These are phyloP conservation scores for Drosophila willistoni DNA, from an alignment of 1,140 invertebrate genomes.

Conservation along the genomic window DNA sequence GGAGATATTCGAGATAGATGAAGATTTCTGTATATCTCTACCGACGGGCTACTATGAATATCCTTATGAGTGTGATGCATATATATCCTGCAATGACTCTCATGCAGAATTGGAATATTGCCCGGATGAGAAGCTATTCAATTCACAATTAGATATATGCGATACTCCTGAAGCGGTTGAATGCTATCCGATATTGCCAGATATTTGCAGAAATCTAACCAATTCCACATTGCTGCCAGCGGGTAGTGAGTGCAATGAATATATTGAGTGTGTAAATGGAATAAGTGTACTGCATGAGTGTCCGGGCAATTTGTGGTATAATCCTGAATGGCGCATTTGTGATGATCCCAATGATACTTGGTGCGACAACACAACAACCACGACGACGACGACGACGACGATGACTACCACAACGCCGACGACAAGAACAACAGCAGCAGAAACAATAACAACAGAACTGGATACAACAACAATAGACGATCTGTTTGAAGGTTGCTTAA, in stretches of 20 bases:
- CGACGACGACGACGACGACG: not conserved
- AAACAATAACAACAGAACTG: not conserved
- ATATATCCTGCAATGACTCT: constrained; percentile 45
- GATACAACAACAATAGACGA: not conserved
- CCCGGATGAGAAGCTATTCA: constrained; percentile 44
- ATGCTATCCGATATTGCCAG: constrained; percentile 11
- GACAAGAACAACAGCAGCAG: not conserved
- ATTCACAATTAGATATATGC: constrained; percentile 44
- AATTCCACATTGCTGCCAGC: constrained; percentile 43
- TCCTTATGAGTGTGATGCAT: constrained; percentile 55
- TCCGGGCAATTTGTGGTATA: constrained; percentile 41
- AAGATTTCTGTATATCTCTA: constrained; percentile 15
- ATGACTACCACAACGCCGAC: not conserved
- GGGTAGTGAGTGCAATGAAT: constrained; percentile 40
- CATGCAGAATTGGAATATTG: constrained; percentile 47
- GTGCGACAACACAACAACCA: constrained; percentile 33
- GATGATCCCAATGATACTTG: constrained; percentile 39
- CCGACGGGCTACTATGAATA: constrained; percentile 47
- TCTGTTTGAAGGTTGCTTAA: constrained; percentile 18
- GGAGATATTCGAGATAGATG: not conserved
- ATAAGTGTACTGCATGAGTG: constrained; percentile 28
- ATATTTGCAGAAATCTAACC: constrained; percentile 20
- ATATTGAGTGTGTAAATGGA: constrained; percentile 37
- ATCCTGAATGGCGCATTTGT: constrained; percentile 43
- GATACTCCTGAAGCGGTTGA: constrained; percentile 61